Conservation (phyloP, 1,140 invertebrate genomes). For the Lordiphosa mommai region DNA sequence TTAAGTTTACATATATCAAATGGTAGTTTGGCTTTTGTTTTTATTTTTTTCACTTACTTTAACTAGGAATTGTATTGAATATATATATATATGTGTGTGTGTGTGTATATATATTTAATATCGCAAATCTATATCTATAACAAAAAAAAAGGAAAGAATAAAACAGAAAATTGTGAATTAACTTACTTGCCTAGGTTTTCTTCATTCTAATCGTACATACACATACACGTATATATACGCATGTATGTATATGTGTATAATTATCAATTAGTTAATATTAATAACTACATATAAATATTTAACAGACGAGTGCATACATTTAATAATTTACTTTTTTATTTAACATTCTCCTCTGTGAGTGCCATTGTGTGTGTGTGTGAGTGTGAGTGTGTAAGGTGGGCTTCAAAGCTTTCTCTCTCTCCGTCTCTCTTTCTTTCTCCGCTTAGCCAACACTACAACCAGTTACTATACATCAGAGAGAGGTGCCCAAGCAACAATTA, state of each 20-base stretch:
- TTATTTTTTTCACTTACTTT: slow-evolving; percentile 40
- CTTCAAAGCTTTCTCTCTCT: slow-evolving; percentile 51
- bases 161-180: neutral
- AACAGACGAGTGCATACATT: slow-evolving; percentile 74
- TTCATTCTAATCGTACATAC: slow-evolving; percentile 11
- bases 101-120: slow-evolving; percentile 35
- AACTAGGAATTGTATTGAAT: slow-evolving; percentile 43
- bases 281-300: slow-evolving; percentile 70
- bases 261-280: slow-evolving; percentile 69
- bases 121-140: slow-evolving; percentile 20
- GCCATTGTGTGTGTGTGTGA: slow-evolving; percentile 14
- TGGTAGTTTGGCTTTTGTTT: slow-evolving; percentile 31
- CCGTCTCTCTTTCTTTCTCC: neutral
- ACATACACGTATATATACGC: neutral
- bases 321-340: slow-evolving; percentile 49
- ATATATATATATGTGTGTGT: slow-evolving; percentile 52
- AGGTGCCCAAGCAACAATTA: slow-evolving; percentile 20
- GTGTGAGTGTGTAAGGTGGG: slow-evolving; percentile 55
- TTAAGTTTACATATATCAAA: slow-evolving; percentile 64
- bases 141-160: slow-evolving; percentile 18
- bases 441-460: slow-evolving; percentile 27
- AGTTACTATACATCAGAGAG: slow-evolving; percentile 11
- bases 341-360: slow-evolving; percentile 26
- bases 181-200: slow-evolving; percentile 7
- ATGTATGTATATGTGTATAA: slow-evolving; percentile 14